A percentile compares a stretch with the other conserved stretches of the same genome.
Conservation (phyloP, 2,113 vertebrate species). For the Cyrtonyx montezumae region DNA sequence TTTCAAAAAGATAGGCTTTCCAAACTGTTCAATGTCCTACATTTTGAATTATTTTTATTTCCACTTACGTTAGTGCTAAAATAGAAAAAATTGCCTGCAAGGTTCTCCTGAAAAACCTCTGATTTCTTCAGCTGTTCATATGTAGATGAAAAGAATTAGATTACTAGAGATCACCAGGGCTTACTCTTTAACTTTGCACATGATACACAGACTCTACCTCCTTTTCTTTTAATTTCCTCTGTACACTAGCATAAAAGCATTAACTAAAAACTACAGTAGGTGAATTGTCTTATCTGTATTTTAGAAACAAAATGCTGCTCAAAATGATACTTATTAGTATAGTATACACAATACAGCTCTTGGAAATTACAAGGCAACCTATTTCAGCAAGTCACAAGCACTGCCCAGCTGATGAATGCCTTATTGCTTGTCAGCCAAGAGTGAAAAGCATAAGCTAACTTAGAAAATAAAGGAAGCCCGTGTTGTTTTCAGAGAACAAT, state of each 20-base stretch:
- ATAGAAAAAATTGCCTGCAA: neutral
- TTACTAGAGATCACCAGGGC: neutral
- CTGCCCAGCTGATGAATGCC: neutral
- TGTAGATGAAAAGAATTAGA: neutral
- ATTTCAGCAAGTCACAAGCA: neutral
- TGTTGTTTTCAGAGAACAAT: neutral
- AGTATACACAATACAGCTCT: neutral
- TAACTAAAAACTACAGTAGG: slow-evolving; percentile 9
- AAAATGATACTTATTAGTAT: slow-evolving; percentile 27
- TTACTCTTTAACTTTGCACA: slow-evolving; percentile 4
- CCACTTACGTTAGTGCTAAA: neutral
- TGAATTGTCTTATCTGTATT: slow-evolving; percentile 2
- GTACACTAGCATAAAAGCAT: neutral
- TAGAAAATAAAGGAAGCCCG: neutral
- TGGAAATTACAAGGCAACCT: neutral
- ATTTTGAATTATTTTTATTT: neutral
- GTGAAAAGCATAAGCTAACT: neutral
- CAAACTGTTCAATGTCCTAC: neutral
- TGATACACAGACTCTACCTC: neutral
- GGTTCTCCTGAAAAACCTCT: neutral
- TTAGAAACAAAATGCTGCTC: slow-evolving; percentile 33
- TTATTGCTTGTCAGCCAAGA: neutral
- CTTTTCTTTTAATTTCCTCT: slow-evolving; percentile 10
- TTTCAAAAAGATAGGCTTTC: neutral
- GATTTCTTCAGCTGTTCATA: neutral